Evolutionary conservation across 2,888 invertebrate species (phyloP), one percentile per base, ranked within the genome.

Genomic region (Brachynemurus nebulosus): DNA sequence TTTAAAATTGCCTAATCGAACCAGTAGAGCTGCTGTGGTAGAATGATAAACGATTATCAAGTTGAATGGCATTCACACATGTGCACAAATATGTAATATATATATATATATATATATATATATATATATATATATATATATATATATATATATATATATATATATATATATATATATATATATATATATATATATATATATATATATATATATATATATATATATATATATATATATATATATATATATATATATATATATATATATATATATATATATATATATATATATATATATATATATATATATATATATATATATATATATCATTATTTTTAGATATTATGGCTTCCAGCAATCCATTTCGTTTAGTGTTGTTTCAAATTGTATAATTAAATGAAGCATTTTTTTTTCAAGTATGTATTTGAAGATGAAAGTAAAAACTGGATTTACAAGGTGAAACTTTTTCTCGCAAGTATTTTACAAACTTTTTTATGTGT

Each of bases 271-370:
- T 34, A n/a, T n/a, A 12, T 34, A 34, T 34, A 34, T 34, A 34
- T 34, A 34, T 34, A 34, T 34, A 34, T 34, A 34, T 34, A 34
- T 34, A 34, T 34, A 34, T 34, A 34, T 34, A 34, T 34, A 34
- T 34, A 34, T 34, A 34, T 34, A 34, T 8, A 34, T 34, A 12
- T 16, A 16, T 35, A 16, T 4, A 12, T 6, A 2, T 30, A 12
- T 30, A 5, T 30, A 12, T 30, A 12, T 30, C 30, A 11, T 30
- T 12, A 27, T 12, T 30, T 30, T 27, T 27, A 12, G n/a, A 5
- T n/a, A n/a, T n/a, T n/a, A n/a, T n/a, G n/a, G n/a, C n/a, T n/a
- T n/a, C n/a, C n/a, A n/a, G n/a, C n/a, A n/a, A n/a, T n/a, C n/a
- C n/a, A n/a, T n/a, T n/a, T n/a, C n/a, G n/a, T n/a, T n/a, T n/a